Base-by-base conservation (phyloP, 1,140 invertebrate genomes). In the Procambarus virginalis region DNA sequence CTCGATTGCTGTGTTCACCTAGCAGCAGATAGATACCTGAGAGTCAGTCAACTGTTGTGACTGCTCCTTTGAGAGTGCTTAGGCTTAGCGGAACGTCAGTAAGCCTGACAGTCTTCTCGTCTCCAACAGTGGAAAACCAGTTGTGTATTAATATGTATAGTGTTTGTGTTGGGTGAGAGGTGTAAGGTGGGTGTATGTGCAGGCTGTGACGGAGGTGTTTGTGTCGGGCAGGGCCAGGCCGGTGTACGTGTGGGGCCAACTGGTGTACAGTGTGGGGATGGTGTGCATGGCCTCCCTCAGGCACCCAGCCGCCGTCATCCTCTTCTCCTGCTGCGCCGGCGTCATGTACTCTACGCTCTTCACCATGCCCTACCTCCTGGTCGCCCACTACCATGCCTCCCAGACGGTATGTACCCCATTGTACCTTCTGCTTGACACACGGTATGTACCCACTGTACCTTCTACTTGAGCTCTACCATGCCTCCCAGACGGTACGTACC, bases 321-420 rank as follows among this genome's bases (percentile, higher is more conserved):
- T 98, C 8, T 98, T 98, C 93, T 98, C 97, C 68, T 97, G 97
- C 95, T 96, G 97, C 0, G 97, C 97, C 3, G 98, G 98, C 0
- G 96, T 99, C 49, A 98, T 99, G 98, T 99, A 99, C 94, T 98
- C 98, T 0, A 99, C 98, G 0, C 94, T 99, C 14, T 99, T 99
- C 93, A 99, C 98, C 2, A 98, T 99, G 97, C 98, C 98, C 2
- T 99, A 99, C 93, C 94, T 99, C 17, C 94, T 99, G 34, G 96
- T 99, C 12, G 98, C 98, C 2, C 97, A 98, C 93, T 99, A 99
- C 93, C 98, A 99, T 93, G 96, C 97, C 14, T 96, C 96, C 60
- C 96, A 97, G 91, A 96, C 96, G 94, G 98, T 99, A 95, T 96
- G 94, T 68, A 46, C 45, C 51, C 3, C 2, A n/a, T 1, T 68